phyloP scores from a whole-genome alignment of 2,888 invertebrate genomes.

The Eulithis prunata region DNA sequence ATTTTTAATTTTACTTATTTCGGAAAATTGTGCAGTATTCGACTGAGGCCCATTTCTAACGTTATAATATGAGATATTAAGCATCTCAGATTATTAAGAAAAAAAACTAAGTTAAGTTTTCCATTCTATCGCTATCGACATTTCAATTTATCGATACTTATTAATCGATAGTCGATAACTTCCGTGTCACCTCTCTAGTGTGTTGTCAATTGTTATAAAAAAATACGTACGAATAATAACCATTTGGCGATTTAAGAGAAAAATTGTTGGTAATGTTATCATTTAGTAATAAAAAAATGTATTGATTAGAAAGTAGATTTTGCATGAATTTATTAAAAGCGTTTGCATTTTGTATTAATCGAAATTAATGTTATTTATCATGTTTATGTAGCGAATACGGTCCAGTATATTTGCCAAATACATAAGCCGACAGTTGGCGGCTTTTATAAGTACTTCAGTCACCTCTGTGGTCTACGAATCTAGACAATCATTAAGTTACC shows the following conservation, averaged over 20 bases:
- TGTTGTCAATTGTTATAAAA: slow-evolving; percentile 42
- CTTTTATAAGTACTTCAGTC: too few relatives aligned
- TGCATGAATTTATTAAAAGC: slow-evolving; percentile 39
- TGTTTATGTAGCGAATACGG: slow-evolving; percentile 6
- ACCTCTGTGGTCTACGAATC: too few relatives aligned
- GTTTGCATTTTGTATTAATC: slow-evolving; percentile 32
- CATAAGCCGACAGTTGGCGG: too few relatives aligned
- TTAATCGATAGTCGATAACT: slow-evolving; percentile 17
- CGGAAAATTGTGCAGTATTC: slow-evolving; percentile 1
- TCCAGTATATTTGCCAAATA: background rate
- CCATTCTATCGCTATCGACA: background rate
- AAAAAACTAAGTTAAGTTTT: too few relatives aligned
- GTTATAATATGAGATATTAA: background rate
- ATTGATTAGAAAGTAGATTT: slow-evolving; percentile 43
- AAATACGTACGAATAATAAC: slow-evolving; percentile 22
- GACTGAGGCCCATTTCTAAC: background rate
- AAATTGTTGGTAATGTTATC: slow-evolving; percentile 36
- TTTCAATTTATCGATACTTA: slow-evolving; percentile 7
- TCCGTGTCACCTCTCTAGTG: slow-evolving; percentile 22
- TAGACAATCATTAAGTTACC: too few relatives aligned
- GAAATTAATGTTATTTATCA: slow-evolving; percentile 11
- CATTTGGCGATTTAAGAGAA: slow-evolving; percentile 10
- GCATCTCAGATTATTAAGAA: too few relatives aligned
- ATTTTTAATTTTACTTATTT: background rate
- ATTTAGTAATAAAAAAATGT: slow-evolving; percentile 38